A percentile compares a stretch with the other conserved stretches of the same genome.
Conservation (phyloP, 2,113 vertebrate species). For the Halichoeres trimaculatus region DNA sequence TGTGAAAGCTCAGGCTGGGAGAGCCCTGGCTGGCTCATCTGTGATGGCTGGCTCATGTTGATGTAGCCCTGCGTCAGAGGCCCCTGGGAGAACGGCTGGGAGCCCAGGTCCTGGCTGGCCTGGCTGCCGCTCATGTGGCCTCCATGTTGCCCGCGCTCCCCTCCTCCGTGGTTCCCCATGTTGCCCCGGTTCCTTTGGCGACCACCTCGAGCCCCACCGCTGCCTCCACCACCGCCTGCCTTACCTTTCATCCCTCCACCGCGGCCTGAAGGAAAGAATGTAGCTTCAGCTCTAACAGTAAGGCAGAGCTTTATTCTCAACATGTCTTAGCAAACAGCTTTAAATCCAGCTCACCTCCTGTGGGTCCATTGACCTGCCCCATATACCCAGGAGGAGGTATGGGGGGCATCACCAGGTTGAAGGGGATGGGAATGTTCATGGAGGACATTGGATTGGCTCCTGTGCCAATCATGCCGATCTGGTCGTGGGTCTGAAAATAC, state of each 20-base stretch:
- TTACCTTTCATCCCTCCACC: slow-evolving; percentile 93
- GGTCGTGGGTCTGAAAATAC: slow-evolving; percentile 99
- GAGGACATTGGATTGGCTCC: slow-evolving; percentile 92
- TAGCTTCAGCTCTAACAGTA: background rate
- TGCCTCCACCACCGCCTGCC: slow-evolving; percentile 67
- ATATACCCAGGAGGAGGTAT: slow-evolving; percentile 95
- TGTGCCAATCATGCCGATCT: slow-evolving; percentile 96
- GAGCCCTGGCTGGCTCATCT: slow-evolving; percentile 98
- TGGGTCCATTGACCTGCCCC: slow-evolving; percentile 93
- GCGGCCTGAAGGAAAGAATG: slow-evolving; percentile 82
- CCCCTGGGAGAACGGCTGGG: slow-evolving; percentile 96
- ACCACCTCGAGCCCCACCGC: slow-evolving; percentile 83
- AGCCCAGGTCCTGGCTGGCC: slow-evolving; percentile 94
- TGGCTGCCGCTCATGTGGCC: slow-evolving; percentile 91
- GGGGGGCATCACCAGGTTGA: slow-evolving; percentile 98
- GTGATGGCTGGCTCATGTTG: slow-evolving; percentile 97
- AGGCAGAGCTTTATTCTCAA: background rate
- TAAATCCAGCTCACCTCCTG: slow-evolving; percentile 82
- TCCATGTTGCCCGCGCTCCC: slow-evolving; percentile 87
- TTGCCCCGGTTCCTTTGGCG: slow-evolving; percentile 91
- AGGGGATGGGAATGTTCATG: slow-evolving; percentile 98
- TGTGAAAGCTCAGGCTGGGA: slow-evolving; percentile 97
- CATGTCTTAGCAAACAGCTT: background rate
- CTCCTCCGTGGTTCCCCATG: slow-evolving; percentile 88
- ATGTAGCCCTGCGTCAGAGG: slow-evolving; percentile 96